Conservation (phyloP, 2,888 invertebrate species). For the Acanthosepion pharaonis region DNA sequence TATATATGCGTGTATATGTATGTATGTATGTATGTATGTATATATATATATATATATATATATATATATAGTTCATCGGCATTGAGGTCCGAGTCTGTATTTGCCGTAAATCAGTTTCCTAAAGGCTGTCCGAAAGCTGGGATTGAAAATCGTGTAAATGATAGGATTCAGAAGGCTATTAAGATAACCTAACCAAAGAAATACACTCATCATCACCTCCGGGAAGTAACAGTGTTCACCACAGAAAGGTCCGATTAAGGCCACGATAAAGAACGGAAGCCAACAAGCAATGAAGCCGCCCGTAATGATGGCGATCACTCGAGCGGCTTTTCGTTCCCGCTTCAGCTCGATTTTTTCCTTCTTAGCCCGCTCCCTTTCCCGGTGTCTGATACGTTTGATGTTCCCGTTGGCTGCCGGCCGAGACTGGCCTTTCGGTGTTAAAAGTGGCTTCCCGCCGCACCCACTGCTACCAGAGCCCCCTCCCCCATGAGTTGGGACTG, state of each 20-base stretch:
- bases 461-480: background rate
- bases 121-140: constrained; percentile 92
- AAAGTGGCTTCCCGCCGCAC: background rate
- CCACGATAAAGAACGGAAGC: constrained; percentile 95
- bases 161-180: constrained; percentile 94
- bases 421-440: background rate
- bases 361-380: constrained; percentile 8
- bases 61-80: constrained; percentile 40
- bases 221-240: constrained; percentile 73
- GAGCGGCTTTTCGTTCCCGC: constrained; percentile 74
- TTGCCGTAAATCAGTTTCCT: constrained; percentile 82
- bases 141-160: constrained; percentile 94
- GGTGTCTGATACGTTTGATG: background rate
- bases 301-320: constrained; percentile 81
- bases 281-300: constrained; percentile 93
- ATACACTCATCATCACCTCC: constrained; percentile 70
- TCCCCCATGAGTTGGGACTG: background rate
- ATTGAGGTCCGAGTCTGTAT: constrained; percentile 55
- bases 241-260: constrained; percentile 88
- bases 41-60: background rate
- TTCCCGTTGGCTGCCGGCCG: constrained; percentile 41
- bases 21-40: too few species aligned
- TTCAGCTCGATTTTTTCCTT: constrained; percentile 73
- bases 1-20: background rate
- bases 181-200: constrained; percentile 91